phyloP scores from a whole-genome alignment of 2,113 vertebrate species.

The Camarhynchus parvulus region DNA sequence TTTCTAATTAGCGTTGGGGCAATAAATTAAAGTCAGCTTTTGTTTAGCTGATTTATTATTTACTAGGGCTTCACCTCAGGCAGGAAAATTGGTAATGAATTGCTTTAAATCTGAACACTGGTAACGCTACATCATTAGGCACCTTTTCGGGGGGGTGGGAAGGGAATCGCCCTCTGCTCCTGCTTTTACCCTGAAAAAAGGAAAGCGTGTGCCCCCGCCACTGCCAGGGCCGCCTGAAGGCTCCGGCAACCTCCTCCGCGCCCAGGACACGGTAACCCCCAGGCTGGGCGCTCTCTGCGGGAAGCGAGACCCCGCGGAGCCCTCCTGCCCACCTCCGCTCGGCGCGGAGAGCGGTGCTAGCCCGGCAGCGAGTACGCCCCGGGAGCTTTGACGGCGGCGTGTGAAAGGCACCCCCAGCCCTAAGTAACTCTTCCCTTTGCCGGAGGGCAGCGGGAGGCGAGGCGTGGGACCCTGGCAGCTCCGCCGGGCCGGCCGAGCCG shows the following conservation, averaged over 20 bases:
- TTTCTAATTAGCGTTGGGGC: conserved; percentile 80
- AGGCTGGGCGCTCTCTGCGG: not conserved
- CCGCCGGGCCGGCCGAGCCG: not conserved
- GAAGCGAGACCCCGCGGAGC: not conserved
- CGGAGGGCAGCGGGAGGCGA: not conserved
- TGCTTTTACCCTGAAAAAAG: not conserved
- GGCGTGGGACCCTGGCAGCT: not conserved
- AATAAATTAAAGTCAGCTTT: conserved; percentile 83
- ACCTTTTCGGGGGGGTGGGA: not conserved
- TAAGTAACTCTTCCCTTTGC: not conserved
- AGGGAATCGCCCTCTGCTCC: not conserved
- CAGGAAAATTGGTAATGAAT: conserved; percentile 76
- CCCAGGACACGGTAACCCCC: not conserved
- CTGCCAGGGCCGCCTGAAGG: not conserved
- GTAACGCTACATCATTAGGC: conserved; percentile 63
- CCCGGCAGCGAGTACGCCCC: not conserved
- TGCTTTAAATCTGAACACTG: conserved; percentile 74
- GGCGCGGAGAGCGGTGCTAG: not conserved
- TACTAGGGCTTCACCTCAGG: conserved; percentile 72
- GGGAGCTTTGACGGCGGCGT: not conserved
- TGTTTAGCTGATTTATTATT: conserved; percentile 85
- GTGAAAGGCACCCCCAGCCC: not conserved
- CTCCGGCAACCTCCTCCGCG: not conserved
- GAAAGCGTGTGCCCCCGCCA: not conserved
- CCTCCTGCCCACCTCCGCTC: not conserved